Evolutionary conservation across 2,113 vertebrate species (phyloP), one percentile per base, ranked within the genome.

Genomic region (Glaucomys volans): DNA sequence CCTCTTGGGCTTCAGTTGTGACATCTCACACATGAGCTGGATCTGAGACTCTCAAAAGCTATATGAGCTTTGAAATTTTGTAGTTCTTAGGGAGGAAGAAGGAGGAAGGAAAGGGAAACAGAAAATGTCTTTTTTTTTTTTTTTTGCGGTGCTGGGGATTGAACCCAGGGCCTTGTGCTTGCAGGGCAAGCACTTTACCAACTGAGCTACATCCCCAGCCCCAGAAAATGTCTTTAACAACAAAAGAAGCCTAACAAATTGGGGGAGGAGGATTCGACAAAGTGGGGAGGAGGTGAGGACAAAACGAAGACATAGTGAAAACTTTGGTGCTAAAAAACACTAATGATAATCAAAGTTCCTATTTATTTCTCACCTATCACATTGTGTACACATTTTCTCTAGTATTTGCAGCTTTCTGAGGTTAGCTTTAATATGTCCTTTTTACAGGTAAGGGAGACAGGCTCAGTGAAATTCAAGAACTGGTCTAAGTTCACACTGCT

Each of bases 21-120:
- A 32, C 24, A 14, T 52, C 50, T 72, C 42, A 82, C 72, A 76
- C 16, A 30, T 14, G 40, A 16, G 52, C 64, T 54, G 16, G 4
- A 71, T 30, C 64, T 35, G 26, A 66, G 37, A 62, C 3, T 52
- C 26, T 72, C 32, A 54, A 82, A 18, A 62, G 35, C 62, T 47
- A 44, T 64, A 75, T 79, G 44, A 93, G 77, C 64, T 92, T 71
- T 95, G 84, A 91, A 75, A 74, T 22, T 18, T 37, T 85, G 8
- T 26, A 62, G 59, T 72, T 84, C 42, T 97, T 92, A 72, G 1
- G 82, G 47, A 37, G 28, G 17, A 62, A 16, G 8, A 14, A 32
- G 30, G 20, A 11, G 67, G 35, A 11, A 9, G 35, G 52, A 30
- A 20, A 32, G 26, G 26, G 30, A 87, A 26, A 30, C 0, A 81